Base-by-base conservation (phyloP, 2,113 vertebrate genomes). In the Agelaius phoeniceus region DNA sequence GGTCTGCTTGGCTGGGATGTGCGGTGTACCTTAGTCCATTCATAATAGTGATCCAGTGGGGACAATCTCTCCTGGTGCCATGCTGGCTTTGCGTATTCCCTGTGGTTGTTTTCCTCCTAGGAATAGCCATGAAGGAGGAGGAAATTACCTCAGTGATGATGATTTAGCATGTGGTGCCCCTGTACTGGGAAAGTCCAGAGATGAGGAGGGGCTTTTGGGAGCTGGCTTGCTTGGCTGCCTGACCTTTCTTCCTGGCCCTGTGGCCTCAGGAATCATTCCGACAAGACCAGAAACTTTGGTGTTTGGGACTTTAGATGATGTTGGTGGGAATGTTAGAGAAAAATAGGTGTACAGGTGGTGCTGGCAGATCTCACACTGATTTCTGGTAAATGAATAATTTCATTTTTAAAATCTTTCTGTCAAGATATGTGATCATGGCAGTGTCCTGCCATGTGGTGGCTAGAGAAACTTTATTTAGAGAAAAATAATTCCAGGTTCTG, bases 21-120 rank as follows among this genome's bases (percentile, higher is more conserved):
- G 26, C 2, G 1, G 6, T 7, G 18, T n/a, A 33, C 23, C 11
- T 69, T 17, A 12, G 46, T 58, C 51, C 18, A 9, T 10, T 54
- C 18, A 1, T 12, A 11, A 41, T 2, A 3, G 13, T 14, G 49
- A 33, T 2, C 9, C 72, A 39, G 35, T 35, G n/a, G 55, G 31
- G n/a, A 43, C 2, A 15, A 16, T 18, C 30, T 71, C 17, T 79
- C 28, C 41, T 57, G 57, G 15, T 58, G 61, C 51, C 14, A 11
- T 0, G 0, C 1, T 63, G 78, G 51, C 63, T 84, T 80, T 28
- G 28, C 52, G 37, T 1, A 0, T 55, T 89, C 15, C 26, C 18
- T 1, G 0, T 22, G 58, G 79, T 48, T 44, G 4, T 66, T 84
- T 77, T 81, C 10, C 15, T 74, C 37, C 52, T 46, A 11, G 26